phyloP scores from a whole-genome alignment of 2,888 invertebrate genomes.

The Atrina japonica region DNA sequence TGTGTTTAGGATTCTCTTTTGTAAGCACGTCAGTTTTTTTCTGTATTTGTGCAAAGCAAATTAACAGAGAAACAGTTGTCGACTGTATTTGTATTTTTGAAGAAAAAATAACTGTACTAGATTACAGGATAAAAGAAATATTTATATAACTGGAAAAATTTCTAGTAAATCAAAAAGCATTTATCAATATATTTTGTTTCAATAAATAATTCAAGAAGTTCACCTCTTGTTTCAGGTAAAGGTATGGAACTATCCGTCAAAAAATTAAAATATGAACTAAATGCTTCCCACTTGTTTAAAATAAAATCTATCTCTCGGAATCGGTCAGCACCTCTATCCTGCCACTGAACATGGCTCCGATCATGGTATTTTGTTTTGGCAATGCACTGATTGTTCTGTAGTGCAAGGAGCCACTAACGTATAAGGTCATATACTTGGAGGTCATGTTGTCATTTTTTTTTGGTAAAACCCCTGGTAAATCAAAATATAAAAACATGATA shows the following conservation, averaged over 20 bases:
- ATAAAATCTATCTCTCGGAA: constrained; percentile 99
- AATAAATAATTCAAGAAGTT: constrained; percentile 94
- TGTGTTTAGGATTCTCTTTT: no score
- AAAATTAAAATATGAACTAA: constrained; percentile 98
- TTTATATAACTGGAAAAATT: no score
- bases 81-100: no score
- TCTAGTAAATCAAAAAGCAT: no score
- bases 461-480: no score
- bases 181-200: constrained; percentile 99
- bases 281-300: constrained; percentile 98
- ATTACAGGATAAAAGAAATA: no score
- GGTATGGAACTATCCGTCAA: constrained; percentile 96
- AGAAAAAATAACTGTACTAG: no score
- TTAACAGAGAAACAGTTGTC: no score
- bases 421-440: constrained; percentile 94
- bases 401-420: constrained; percentile 97
- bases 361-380: constrained; percentile 98
- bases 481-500: no score
- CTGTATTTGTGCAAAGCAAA: no score
- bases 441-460: no score
- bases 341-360: constrained; percentile 99
- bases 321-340: constrained; percentile 98
- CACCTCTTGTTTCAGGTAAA: constrained; percentile 93
- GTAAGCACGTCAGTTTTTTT: no score
- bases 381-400: constrained; percentile 99